Conservation (phyloP, 2,797 vertebrate species). For the Aphelocoma californica region DNA sequence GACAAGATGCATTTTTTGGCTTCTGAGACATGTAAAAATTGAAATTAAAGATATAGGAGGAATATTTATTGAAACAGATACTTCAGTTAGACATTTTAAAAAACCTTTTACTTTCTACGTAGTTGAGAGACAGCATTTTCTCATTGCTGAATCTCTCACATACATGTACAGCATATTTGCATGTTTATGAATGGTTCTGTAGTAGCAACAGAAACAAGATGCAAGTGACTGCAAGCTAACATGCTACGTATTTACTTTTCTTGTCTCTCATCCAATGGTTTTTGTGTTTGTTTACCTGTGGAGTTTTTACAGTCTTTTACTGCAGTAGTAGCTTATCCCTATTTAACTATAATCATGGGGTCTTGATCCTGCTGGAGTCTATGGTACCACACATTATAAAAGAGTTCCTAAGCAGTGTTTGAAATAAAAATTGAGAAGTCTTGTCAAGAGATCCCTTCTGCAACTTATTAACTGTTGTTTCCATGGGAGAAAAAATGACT, state of each 20-base stretch:
- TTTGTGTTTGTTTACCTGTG: neutral
- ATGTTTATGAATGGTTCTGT: neutral
- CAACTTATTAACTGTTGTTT: neutral
- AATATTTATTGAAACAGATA: neutral
- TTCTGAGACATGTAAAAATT: neutral
- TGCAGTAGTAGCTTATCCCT: neutral
- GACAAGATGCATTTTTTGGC: neutral
- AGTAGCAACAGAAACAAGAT: neutral
- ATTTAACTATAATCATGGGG: neutral
- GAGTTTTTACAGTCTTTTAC: neutral
- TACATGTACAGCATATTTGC: fast-evolving
- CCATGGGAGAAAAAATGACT: neutral
- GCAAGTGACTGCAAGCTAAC: neutral
- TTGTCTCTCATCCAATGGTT: neutral
- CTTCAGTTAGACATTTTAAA: neutral
- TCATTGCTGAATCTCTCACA: neutral
- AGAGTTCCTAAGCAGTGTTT: neutral
- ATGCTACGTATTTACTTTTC: neutral
- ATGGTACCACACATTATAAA: neutral
- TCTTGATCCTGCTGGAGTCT: neutral
- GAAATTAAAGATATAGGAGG: neutral
- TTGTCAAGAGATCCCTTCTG: neutral
- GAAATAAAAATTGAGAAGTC: neutral
- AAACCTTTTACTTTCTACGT: neutral
- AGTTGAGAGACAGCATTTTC: neutral